Percentiles rank a stretch among this genome's conserved stretches.
phyloP scores from a whole-genome alignment of 2,113 vertebrate species.

The Xenus cinereus region DNA sequence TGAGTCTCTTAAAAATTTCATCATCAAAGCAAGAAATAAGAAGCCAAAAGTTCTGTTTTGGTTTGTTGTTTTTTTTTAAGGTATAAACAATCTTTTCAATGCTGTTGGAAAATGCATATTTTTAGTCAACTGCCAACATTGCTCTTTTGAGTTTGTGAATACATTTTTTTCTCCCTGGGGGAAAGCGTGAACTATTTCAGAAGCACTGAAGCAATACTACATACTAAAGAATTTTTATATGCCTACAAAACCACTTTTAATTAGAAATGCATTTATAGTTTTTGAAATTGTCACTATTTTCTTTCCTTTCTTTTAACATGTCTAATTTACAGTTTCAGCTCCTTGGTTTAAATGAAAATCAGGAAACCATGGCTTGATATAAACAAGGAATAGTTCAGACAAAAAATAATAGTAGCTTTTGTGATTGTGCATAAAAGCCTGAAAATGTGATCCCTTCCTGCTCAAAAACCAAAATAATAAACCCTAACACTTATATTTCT shows the following conservation, averaged over 20 bases:
- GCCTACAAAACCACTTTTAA: background rate
- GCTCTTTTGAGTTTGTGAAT: background rate
- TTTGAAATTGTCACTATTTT: background rate
- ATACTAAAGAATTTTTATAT: background rate
- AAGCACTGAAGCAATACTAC: background rate
- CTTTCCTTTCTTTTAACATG: background rate
- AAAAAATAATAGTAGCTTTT: background rate
- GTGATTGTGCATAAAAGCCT: background rate
- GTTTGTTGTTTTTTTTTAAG: accelerated
- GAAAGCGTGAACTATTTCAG: background rate
- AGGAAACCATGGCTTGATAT: background rate
- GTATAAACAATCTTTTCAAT: background rate
- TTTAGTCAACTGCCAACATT: background rate
- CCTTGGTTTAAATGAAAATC: background rate
- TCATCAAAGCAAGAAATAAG: background rate
- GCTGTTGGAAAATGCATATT: background rate
- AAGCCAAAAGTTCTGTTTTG: background rate
- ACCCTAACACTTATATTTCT: background rate
- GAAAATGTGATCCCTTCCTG: background rate
- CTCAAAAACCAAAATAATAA: background rate
- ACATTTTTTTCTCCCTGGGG: background rate
- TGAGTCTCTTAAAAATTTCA: background rate
- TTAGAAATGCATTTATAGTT: background rate
- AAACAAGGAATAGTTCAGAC: background rate
- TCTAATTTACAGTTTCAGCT: background rate